Percentiles rank a stretch among this genome's conserved stretches.
Evolutionary conservation across 2,888 invertebrate genomes (phyloP).

Genomic region (Esperia sulphurella): DNA sequence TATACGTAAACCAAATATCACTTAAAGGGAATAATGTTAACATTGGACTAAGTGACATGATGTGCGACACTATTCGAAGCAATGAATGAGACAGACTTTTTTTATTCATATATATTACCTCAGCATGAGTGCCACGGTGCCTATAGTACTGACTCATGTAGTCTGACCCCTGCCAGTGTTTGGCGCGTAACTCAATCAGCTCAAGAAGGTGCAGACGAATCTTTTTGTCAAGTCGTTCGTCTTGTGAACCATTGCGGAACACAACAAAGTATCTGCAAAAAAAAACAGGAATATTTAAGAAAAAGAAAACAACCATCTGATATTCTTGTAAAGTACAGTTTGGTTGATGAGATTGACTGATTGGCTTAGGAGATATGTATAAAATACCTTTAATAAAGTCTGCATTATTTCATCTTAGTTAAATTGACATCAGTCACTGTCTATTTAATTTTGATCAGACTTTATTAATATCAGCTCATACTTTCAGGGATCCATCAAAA

Average conservation of each 20-base stretch:
- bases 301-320: too few species aligned
- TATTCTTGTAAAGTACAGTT: too few species aligned
- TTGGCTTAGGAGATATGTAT: too few species aligned
- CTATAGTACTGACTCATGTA: conserved; percentile 92
- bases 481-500: too few species aligned
- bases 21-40: neutral
- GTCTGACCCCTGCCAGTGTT: conserved; percentile 92
- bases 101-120: conserved; percentile 38
- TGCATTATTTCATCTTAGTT: too few species aligned
- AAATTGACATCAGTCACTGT: too few species aligned
- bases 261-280: conserved; percentile 88
- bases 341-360: too few species aligned
- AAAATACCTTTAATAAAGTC: too few species aligned
- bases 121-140: conserved; percentile 82
- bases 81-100: too few species aligned
- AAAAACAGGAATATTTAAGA: conserved; percentile 24
- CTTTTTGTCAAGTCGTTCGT: conserved; percentile 90
- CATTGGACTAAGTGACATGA: neutral
- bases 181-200: conserved; percentile 94
- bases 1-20: neutral
- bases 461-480: too few species aligned
- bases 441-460: too few species aligned
- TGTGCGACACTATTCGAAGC: neutral
- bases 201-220: conserved; percentile 93
- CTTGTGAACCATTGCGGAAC: conserved; percentile 93